Conservation (phyloP, 2,113 vertebrate genomes). For the Machaerirhynchus nigripectus region DNA sequence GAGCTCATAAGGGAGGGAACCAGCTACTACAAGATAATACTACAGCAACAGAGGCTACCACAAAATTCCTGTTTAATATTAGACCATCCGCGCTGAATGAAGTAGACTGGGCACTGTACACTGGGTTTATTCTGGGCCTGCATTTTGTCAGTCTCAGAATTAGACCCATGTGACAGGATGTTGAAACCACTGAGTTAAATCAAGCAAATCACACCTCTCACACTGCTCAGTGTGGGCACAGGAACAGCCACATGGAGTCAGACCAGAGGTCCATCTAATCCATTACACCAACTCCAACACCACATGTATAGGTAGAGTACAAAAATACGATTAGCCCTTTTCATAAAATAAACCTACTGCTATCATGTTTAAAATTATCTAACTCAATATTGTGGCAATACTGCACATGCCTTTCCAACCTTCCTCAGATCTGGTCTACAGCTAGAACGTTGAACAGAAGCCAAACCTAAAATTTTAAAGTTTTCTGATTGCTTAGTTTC, state of each 20-base stretch:
- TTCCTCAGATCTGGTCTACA: neutral
- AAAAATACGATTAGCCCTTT: neutral
- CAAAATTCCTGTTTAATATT: neutral
- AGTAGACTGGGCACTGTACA: neutral
- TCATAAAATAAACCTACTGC: neutral
- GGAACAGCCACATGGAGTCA: neutral
- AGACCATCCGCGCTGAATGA: neutral
- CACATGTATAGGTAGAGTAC: rapidly evolving
- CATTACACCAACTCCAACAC: neutral
- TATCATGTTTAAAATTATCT: neutral
- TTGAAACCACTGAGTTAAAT: neutral
- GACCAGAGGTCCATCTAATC: neutral
- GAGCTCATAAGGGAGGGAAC: neutral
- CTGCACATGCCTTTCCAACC: neutral
- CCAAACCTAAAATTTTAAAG: neutral
- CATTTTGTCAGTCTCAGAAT: neutral
- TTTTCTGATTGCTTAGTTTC: neutral
- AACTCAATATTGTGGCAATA: neutral
- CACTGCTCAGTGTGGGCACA: rapidly evolving
- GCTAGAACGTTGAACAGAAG: neutral
- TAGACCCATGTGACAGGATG: neutral
- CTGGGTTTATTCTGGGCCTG: neutral
- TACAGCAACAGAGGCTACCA: neutral
- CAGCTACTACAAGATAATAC: neutral
- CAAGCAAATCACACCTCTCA: neutral